phyloP scores from a whole-genome alignment of 2,797 vertebrate species.

The Molossus molossus region DNA sequence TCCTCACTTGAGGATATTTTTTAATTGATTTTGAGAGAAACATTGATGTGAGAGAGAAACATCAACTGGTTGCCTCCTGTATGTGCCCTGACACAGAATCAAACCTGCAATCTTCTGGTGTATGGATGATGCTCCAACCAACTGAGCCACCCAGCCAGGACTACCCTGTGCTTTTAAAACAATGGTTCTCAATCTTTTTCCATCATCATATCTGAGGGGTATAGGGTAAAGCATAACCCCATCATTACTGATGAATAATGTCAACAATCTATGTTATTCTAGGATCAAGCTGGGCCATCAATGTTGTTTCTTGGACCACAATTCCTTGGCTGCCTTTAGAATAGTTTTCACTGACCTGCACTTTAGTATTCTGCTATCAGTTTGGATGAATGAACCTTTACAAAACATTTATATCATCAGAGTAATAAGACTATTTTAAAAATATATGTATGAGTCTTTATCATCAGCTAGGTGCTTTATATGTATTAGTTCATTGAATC shows the following conservation, averaged over 20 bases:
- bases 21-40: too few species aligned
- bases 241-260: not conserved
- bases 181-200: conserved; percentile 39
- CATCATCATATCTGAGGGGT: not conserved
- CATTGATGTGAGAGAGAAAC: too few species aligned
- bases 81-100: too few species aligned
- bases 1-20: too few species aligned
- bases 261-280: not conserved
- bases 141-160: too few species aligned
- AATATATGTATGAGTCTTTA: conserved; percentile 18
- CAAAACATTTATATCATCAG: not conserved
- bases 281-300: not conserved
- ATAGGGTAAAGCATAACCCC: not conserved
- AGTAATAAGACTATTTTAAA: not conserved
- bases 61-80: too few species aligned
- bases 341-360: conserved; percentile 8
- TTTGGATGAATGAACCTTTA: not conserved
- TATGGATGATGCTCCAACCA: too few species aligned
- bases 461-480: not conserved
- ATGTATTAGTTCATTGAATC: not conserved
- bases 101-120: too few species aligned
- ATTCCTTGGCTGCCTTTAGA: not conserved
- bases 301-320: not conserved
- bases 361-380: not conserved
- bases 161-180: not conserved